These are phyloP conservation scores for Cochlearius cochlearius DNA, from an alignment of 2,113 vertebrate genomes.

Conservation along the genomic window DNA sequence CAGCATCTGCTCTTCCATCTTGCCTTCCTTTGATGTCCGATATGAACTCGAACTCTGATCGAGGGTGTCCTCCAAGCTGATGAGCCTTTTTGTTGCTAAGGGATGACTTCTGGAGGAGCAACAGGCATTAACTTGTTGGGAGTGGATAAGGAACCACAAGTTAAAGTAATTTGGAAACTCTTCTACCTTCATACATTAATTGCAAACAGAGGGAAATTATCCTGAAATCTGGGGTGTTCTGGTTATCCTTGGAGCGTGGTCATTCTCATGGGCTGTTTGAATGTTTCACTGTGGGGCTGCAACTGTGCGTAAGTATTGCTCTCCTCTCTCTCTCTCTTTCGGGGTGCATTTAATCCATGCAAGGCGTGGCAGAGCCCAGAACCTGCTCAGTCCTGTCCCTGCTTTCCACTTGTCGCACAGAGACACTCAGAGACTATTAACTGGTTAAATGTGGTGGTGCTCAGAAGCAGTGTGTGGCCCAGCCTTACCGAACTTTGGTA, in stretches of 20 bases:
- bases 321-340: background rate
- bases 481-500: background rate
- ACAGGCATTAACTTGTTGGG: background rate
- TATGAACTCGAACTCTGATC: background rate
- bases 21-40: background rate
- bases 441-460: background rate
- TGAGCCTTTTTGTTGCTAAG: background rate
- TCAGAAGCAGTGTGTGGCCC: background rate
- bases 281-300: background rate
- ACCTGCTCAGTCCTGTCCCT: background rate
- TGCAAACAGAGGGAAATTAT: background rate
- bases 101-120: background rate
- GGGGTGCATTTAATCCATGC: background rate
- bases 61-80: background rate
- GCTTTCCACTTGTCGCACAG: background rate
- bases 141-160: background rate
- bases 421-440: background rate
- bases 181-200: slow-evolving; percentile 4
- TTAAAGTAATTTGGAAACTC: slow-evolving; percentile 7
- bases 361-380: background rate
- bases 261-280: background rate
- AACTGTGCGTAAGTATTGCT: background rate
- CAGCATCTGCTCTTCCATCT: background rate
- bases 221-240: background rate
- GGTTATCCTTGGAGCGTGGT: background rate